Evolutionary conservation across 2,113 vertebrate species (phyloP).

Genomic region (Herpailurus yagouaroundi): DNA sequence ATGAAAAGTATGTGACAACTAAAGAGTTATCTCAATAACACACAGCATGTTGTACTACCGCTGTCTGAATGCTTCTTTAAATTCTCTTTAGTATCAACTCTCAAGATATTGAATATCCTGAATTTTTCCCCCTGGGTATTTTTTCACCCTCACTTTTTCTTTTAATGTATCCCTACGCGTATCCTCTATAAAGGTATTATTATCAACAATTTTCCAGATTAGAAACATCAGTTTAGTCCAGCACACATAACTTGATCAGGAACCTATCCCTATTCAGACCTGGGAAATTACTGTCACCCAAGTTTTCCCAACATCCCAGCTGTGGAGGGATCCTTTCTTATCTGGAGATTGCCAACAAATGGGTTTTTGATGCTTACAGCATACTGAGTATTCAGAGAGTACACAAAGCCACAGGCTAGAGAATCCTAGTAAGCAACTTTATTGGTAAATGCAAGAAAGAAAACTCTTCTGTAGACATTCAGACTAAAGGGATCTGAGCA

Average conservation of each 20-base stretch:
- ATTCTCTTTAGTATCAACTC: neutral
- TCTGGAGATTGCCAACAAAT: neutral
- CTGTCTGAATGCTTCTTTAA: neutral
- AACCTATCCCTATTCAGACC: neutral
- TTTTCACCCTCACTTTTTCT: neutral
- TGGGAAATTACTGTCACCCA: neutral
- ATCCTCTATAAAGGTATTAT: neutral
- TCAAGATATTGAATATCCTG: neutral
- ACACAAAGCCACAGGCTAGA: neutral
- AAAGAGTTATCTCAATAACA: neutral
- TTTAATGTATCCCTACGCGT: neutral
- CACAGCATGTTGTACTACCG: neutral
- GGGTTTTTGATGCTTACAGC: neutral
- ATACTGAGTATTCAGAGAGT: neutral
- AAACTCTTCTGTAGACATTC: slow-evolving; percentile 26
- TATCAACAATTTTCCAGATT: neutral
- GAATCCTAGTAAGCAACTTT: slow-evolving; percentile 8
- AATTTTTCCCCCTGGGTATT: neutral
- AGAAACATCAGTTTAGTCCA: neutral
- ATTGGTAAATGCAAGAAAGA: slow-evolving; percentile 29
- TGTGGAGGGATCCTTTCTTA: neutral
- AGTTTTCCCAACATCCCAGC: neutral
- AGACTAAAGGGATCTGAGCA: slow-evolving; percentile 56
- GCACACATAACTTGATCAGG: neutral
- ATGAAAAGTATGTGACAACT: neutral